Percentiles rank a stretch among this genome's conserved stretches.
These are phyloP conservation scores for Agrotis exclamationis DNA, from an alignment of 2,888 invertebrate species.

Conservation along the genomic window DNA sequence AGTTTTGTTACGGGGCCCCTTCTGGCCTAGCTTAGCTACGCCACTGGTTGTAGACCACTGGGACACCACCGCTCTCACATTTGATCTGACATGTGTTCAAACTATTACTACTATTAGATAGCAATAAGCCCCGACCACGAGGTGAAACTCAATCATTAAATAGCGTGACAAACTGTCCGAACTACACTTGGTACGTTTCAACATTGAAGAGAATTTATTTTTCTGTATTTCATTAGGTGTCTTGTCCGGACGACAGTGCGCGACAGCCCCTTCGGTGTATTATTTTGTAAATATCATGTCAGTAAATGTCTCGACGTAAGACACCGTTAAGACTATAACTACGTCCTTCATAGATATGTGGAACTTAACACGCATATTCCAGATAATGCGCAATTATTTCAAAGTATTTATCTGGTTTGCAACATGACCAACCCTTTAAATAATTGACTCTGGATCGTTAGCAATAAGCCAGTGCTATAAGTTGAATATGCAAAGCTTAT, in stretches of 20 bases:
- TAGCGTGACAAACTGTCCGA: conserved; percentile 46
- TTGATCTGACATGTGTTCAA: conserved; percentile 26
- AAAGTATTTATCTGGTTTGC: conserved; percentile 25
- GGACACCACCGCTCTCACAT: not conserved
- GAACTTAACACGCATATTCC: conserved; percentile 5
- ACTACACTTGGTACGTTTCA: conserved; percentile 27
- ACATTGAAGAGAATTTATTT: conserved; percentile 44
- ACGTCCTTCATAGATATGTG: conserved; percentile 29
- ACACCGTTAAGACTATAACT: conserved; percentile 30
- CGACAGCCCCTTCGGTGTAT: conserved; percentile 38
- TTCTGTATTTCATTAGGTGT: conserved; percentile 51
- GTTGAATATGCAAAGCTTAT: conserved; percentile 11
- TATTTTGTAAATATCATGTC: conserved; percentile 55
- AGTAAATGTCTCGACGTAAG: conserved; percentile 35
- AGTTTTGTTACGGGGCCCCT: too few relatives aligned
- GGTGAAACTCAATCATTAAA: conserved; percentile 45
- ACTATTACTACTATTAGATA: conserved; percentile 14
- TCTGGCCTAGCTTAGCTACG: too few relatives aligned
- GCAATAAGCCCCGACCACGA: conserved; percentile 1
- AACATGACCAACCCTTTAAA: too few relatives aligned
- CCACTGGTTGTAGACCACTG: too few relatives aligned
- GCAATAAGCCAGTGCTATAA: conserved; percentile 7
- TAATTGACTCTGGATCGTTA: conserved; percentile 12
- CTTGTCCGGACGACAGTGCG: conserved; percentile 27
- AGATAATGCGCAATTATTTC: conserved; percentile 5